Base-by-base conservation (phyloP, 2,888 invertebrate genomes). In the Therioaphis trifolii region DNA sequence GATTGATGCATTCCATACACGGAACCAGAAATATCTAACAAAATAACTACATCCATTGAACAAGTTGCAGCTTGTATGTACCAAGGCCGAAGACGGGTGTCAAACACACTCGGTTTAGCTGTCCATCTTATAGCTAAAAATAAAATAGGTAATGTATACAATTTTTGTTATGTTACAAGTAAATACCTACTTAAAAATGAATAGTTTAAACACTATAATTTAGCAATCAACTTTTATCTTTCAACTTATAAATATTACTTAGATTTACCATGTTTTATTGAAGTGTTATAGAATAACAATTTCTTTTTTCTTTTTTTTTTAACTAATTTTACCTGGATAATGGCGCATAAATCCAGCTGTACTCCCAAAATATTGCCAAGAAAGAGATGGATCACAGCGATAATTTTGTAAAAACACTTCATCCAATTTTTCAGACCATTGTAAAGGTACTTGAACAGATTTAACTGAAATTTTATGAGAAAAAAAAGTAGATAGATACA, bases 301-400 rank as follows among this genome's bases (percentile, higher is more conserved):
- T n/a, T n/a, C n/a, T n/a, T n/a, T n/a, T n/a, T n/a, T n/a, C n/a
- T n/a, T n/a, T n/a, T n/a, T n/a, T n/a, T n/a, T n/a, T n/a, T n/a
- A n/a, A n/a, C n/a, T n/a, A 9, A 46, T 84, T 85, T 87, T 88
- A 91, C 92, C 93, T 77, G 99, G 99, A 90, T 94, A 99, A 88
- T 96, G 95, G 11, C 99, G 90, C 87, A 99, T 91, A 87, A 99
- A 94, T 18, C 99, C 99, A 4, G 94, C 93, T 46, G 95, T 93
- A 86, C 97, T 97, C 43, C 99, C 98, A 89, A 99, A 99, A 89
- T 98, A 98, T 89, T 99, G 99, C 97, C 98, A 99, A 0, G 94
- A 94, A 52, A 98, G 89, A 0, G 96, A 95, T 0, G 97, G 96
- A 90, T 98, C 96, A 0, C 93, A 92, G 86, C 93, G 91, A 88